A percentile compares a stretch with the other conserved stretches of the same genome.
phyloP scores from a whole-genome alignment of 2,797 vertebrate genomes.

The Otus scops region DNA sequence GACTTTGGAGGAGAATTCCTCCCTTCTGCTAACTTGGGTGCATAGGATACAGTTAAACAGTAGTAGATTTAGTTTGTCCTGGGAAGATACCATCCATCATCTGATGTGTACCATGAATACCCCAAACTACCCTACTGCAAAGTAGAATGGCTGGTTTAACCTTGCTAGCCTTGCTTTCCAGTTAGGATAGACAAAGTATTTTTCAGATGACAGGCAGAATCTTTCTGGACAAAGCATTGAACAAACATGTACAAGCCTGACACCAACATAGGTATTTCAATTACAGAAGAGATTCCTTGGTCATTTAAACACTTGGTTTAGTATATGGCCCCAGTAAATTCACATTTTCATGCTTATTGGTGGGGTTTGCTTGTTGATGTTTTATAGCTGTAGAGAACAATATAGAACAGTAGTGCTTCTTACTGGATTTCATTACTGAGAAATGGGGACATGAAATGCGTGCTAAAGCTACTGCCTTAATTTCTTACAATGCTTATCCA shows the following conservation, averaged over 20 bases:
- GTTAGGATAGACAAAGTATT: background rate
- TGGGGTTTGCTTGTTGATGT: background rate
- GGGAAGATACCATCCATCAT: background rate
- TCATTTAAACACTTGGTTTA: background rate
- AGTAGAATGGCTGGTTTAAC: background rate
- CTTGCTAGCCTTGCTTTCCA: background rate
- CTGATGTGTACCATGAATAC: background rate
- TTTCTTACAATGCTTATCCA: background rate
- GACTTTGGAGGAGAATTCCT: background rate
- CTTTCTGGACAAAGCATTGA: background rate
- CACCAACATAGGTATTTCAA: background rate
- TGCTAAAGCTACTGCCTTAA: background rate
- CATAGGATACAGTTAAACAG: background rate
- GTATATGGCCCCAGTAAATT: background rate
- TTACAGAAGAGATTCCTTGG: background rate
- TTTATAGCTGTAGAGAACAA: background rate
- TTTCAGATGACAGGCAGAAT: background rate
- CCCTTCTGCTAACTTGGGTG: background rate
- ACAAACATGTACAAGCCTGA: background rate
- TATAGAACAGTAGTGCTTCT: background rate
- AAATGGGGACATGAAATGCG: background rate
- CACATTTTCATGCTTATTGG: background rate
- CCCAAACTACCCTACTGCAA: background rate
- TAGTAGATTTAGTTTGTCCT: background rate
- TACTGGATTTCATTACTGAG: background rate